These are phyloP conservation scores for Promerops cafer DNA, from an alignment of 2,113 vertebrate genomes.

Conservation along the genomic window DNA sequence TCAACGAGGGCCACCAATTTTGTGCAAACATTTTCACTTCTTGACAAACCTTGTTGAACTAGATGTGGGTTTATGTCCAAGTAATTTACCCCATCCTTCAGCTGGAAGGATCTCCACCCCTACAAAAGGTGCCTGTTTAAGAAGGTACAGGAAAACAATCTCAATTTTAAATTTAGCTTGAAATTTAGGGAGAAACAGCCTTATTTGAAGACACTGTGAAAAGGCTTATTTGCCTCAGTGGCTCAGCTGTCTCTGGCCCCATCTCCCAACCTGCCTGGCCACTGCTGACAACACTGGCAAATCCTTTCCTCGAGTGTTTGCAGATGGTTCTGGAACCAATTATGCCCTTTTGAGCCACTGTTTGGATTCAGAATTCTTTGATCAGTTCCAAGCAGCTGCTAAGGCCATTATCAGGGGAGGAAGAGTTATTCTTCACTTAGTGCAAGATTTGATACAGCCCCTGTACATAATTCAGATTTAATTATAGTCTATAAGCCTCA, in stretches of 20 bases:
- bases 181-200: neutral
- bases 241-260: neutral
- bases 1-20: neutral
- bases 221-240: neutral
- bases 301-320: neutral
- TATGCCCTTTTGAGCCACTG: neutral
- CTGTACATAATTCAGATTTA: neutral
- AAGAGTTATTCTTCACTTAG: neutral
- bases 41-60: neutral
- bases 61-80: neutral
- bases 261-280: neutral
- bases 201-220: neutral
- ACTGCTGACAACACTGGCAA: neutral
- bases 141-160: neutral
- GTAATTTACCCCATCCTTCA: neutral
- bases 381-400: neutral
- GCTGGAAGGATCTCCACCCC: neutral
- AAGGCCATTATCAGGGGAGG: neutral
- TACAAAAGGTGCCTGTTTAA: neutral
- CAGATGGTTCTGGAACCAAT: neutral
- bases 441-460: neutral
- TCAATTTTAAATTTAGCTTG: neutral
- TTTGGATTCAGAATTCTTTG: neutral
- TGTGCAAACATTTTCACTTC: neutral
- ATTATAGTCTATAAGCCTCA: neutral